Base-by-base conservation (phyloP, 2,888 invertebrate genomes). In the Caenorhabditis becei region DNA sequence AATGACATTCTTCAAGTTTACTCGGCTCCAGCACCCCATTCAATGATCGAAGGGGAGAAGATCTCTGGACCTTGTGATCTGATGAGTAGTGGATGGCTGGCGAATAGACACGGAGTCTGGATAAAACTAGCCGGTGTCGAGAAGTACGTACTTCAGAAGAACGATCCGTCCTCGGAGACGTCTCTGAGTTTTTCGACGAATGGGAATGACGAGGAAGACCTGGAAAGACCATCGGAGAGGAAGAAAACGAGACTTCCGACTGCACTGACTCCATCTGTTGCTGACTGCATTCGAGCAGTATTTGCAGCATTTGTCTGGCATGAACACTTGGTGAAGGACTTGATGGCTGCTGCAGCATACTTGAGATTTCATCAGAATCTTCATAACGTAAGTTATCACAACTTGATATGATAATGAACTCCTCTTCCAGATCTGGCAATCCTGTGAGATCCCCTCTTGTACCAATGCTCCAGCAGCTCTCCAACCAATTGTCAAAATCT, bases 251-350 rank as follows among this genome's bases (percentile, higher is more conserved):
- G 49, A n/a, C 44, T 81, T n/a, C 77, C 77, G 18, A 72, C 74
- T 24, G 87, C 89, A 0, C 74, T 90, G 7, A 79, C 87, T 28
- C 89, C 90, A 26, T 82, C 83, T 4, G 84, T 88, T 1, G 82
- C 89, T 18, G 90, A 90, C 44, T 87, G 88, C 51, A 85, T 83
- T 32, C 79, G 98, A n/a, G 95, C 97, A 0, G 95, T 97, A 5
- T 98, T 98, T 92, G 97, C 97, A 0, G 96, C 97, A 0, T 94
- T 97, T 88, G 92, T 98, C 1, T 98, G 97, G 97, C 97, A 98
- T 91, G 97, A 97, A 92, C 96, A 97, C 16, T 94, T 97, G 58
- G 97, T 97, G 0, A 97, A 97, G 91, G 97, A 98, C 91, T 97
- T 97, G 7, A 97, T 98, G 94, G 97, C 97, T 0, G 97, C 97